phyloP scores from a whole-genome alignment of 2,888 invertebrate species.

The Eutolmus rufibarbis region DNA sequence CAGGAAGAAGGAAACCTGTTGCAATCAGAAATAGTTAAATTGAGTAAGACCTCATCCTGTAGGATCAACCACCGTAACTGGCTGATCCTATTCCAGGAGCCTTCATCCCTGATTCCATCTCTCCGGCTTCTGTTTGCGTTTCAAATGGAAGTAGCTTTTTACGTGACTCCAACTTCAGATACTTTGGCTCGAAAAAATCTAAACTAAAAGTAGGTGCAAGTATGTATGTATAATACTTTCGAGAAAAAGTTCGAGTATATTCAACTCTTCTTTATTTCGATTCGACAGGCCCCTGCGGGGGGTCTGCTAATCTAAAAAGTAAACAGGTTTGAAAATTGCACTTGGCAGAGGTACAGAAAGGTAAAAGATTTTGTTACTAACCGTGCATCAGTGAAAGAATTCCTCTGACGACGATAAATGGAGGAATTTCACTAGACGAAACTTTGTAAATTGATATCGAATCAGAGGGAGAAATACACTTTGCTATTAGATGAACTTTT shows the following conservation, averaged over 20 bases:
- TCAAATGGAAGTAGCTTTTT: neutral
- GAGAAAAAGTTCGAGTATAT: neutral
- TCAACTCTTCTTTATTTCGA: neutral
- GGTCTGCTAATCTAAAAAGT: neutral
- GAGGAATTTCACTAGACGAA: neutral
- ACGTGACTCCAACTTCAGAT: neutral
- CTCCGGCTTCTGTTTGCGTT: neutral
- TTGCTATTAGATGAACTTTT: neutral
- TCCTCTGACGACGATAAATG: neutral
- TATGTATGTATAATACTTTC: too few species aligned
- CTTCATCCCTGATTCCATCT: neutral
- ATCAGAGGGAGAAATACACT: neutral
- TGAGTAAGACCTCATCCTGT: neutral
- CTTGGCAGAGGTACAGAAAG: neutral
- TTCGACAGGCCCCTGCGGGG: neutral
- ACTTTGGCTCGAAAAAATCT: neutral
- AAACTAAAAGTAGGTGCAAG: neutral
- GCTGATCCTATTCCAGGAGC: neutral
- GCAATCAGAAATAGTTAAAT: conserved; percentile 38
- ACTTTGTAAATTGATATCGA: neutral
- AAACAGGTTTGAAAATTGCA: neutral
- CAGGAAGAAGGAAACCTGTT: conserved; percentile 82
- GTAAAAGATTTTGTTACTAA: neutral
- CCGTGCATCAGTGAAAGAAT: neutral
- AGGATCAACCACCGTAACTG: neutral